Conservation (phyloP, 2,113 vertebrate species). For the Eublepharis macularius region DNA sequence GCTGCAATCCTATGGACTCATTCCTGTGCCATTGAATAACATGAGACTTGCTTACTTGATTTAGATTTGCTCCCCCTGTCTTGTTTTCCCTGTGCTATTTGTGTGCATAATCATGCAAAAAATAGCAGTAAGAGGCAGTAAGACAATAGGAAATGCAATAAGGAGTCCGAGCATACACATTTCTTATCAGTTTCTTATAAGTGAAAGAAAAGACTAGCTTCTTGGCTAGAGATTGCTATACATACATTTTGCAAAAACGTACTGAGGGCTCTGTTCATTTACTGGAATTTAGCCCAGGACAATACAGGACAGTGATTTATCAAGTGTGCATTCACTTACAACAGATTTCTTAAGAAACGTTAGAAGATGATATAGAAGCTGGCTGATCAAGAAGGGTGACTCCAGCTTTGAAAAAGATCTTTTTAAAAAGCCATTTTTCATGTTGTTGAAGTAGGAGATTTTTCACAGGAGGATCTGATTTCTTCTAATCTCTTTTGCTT, state of each 20-base stretch:
- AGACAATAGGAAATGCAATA: too few species aligned
- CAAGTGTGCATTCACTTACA: neutral
- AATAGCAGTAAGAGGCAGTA: too few species aligned
- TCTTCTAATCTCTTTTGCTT: conserved; percentile 70
- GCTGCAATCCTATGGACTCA: neutral
- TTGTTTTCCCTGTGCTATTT: too few species aligned
- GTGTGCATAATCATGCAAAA: too few species aligned
- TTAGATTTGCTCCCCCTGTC: too few species aligned
- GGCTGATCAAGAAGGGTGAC: neutral
- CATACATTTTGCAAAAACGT: neutral
- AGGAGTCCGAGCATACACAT: too few species aligned
- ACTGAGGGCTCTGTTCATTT: neutral
- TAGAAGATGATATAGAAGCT: conserved; percentile 2
- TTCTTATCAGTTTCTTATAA: too few species aligned
- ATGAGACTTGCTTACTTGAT: too few species aligned
- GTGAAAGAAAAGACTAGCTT: neutral
- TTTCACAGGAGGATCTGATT: conserved; percentile 79
- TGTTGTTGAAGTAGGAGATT: conserved; percentile 45
- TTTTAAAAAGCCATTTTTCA: conserved; percentile 54
- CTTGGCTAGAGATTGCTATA: neutral
- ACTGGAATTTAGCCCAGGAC: neutral
- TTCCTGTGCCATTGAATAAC: too few species aligned
- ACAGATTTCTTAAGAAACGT: conserved; percentile 41
- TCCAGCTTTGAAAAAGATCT: conserved; percentile 50
- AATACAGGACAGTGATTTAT: conserved; percentile 25